Percentiles rank a stretch among this genome's conserved stretches.
Conservation (phyloP, 2,888 invertebrate species). For the Agonopterix heracliana region DNA sequence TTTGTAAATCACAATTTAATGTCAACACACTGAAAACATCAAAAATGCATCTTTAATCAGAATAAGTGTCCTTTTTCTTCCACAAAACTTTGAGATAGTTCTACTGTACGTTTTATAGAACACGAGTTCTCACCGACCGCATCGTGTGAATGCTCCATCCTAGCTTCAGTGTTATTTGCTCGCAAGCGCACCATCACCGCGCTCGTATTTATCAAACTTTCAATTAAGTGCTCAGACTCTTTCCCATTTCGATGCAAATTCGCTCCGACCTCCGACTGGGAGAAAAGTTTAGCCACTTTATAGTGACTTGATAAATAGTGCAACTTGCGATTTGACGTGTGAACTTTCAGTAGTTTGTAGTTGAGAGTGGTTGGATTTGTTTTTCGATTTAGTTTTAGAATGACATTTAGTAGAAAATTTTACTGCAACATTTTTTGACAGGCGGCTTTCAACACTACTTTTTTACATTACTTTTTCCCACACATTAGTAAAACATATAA, state of each 20-base stretch:
- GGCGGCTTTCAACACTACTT: no score
- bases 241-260: constrained; percentile 68
- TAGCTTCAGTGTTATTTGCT: constrained; percentile 2
- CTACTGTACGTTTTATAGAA: no score
- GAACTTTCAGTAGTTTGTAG: neutral
- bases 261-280: constrained; percentile 18
- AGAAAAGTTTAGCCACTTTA: constrained; percentile 30
- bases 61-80: no score
- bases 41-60: no score
- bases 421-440: neutral
- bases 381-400: neutral
- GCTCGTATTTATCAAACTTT: constrained; percentile 54
- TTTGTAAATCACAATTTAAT: no score
- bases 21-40: no score
- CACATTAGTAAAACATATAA: no score
- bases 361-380: neutral
- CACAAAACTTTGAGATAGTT: no score
- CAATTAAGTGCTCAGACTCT: constrained; percentile 54
- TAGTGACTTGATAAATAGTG: constrained; percentile 35
- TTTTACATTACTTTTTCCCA: no score
- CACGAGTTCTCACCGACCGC: no score
- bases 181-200: constrained; percentile 15
- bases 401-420: neutral
- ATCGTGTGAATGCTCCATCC: no score
- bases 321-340: constrained; percentile 13